Percentiles rank a stretch among this genome's conserved stretches.
Conservation (phyloP, 2,797 vertebrate genomes). For the Moxostoma hubbsi region DNA sequence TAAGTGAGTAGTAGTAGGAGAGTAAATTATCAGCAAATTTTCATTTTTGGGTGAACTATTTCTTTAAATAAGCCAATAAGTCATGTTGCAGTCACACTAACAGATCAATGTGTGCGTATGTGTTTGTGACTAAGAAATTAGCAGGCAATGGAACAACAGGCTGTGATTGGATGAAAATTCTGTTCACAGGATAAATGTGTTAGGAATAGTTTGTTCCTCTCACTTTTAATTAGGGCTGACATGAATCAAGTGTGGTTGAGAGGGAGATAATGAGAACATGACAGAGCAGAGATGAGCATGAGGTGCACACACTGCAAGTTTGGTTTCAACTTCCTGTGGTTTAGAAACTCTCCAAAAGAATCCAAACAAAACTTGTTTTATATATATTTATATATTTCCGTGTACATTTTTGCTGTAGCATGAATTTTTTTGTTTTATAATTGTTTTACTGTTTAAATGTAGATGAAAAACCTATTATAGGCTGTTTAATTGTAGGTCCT, state of each 20-base stretch:
- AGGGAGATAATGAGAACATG: slow-evolving; percentile 58
- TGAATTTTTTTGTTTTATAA: too few relatives aligned
- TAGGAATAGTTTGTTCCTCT: slow-evolving; percentile 55
- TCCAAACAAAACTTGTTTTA: slow-evolving; percentile 8
- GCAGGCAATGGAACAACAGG: slow-evolving; percentile 23
- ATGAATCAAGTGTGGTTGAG: slow-evolving; percentile 58
- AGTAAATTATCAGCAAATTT: too few relatives aligned
- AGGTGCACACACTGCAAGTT: slow-evolving; percentile 26
- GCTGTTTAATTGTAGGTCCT: too few relatives aligned
- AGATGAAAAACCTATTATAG: too few relatives aligned
- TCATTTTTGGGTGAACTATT: background rate
- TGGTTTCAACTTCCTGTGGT: slow-evolving; percentile 24
- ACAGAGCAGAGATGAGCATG: slow-evolving; percentile 37
- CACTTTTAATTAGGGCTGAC: slow-evolving; percentile 63
- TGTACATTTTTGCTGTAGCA: too few relatives aligned
- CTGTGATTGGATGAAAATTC: slow-evolving; percentile 53
- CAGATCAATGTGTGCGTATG: slow-evolving; percentile 39
- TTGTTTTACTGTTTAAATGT: too few relatives aligned
- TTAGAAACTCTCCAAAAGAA: background rate
- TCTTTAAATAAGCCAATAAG: slow-evolving; percentile 23
- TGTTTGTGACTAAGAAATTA: slow-evolving; percentile 45
- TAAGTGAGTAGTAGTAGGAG: too few relatives aligned
- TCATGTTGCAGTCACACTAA: slow-evolving; percentile 17
- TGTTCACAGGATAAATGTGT: slow-evolving; percentile 59
- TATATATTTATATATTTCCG: too few relatives aligned